These are phyloP conservation scores for Galleria mellonella DNA, from an alignment of 1,140 invertebrate genomes.

Conservation along the genomic window DNA sequence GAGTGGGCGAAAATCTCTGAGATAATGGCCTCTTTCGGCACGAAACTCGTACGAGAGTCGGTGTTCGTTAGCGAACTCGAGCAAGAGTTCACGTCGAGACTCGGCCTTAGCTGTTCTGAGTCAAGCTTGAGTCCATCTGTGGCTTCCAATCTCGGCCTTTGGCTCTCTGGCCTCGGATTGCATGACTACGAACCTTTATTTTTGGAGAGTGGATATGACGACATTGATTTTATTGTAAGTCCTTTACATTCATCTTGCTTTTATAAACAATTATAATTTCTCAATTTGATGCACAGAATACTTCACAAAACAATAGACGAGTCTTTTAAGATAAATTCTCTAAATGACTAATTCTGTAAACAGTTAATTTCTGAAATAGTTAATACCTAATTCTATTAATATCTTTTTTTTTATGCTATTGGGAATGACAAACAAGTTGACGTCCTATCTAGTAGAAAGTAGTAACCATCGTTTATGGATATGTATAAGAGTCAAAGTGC, in stretches of 20 bases:
- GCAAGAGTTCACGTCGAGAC: constrained; percentile 85
- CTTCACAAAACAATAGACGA: too few relatives aligned
- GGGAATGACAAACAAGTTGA: too few relatives aligned
- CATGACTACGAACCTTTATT: constrained; percentile 90
- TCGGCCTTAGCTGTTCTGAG: constrained; percentile 77
- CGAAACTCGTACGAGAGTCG: constrained; percentile 84
- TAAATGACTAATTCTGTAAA: too few relatives aligned
- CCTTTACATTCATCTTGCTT: constrained; percentile 1
- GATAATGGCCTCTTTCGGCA: constrained; percentile 94
- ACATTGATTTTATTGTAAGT: constrained; percentile 94
- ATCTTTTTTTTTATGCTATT: too few relatives aligned
- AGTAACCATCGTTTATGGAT: too few relatives aligned
- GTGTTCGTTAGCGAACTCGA: constrained; percentile 89
- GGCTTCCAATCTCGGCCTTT: constrained; percentile 79
- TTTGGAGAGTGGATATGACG: constrained; percentile 92
- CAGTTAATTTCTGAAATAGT: too few relatives aligned
- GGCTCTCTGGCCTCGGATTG: constrained; percentile 86
- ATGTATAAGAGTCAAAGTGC: too few relatives aligned
- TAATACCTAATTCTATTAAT: too few relatives aligned
- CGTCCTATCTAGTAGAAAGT: too few relatives aligned
- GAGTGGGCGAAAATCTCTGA: constrained; percentile 97
- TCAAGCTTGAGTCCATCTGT: constrained; percentile 59
- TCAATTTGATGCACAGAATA: too few relatives aligned
- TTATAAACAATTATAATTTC: too few relatives aligned
- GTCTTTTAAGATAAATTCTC: too few relatives aligned